Percentiles rank a stretch among this genome's conserved stretches.
Conservation (phyloP, 2,888 invertebrate species). For the Drosophila glabriapex region DNA sequence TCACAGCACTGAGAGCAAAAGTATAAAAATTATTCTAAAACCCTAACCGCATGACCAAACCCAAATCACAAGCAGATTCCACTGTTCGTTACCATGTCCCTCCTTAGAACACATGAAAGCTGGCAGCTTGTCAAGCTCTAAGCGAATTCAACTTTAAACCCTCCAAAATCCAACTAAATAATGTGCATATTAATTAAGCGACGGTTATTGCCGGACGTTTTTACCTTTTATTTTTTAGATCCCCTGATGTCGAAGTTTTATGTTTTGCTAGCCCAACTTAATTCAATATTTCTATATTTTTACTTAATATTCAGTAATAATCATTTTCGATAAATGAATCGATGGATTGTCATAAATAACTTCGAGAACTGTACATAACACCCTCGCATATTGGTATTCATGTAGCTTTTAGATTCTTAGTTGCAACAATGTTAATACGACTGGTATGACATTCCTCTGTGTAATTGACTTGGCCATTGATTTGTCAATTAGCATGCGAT, state of each 20-base stretch:
- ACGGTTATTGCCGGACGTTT: neutral
- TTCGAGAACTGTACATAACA: neutral
- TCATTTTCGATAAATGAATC: neutral
- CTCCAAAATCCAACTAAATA: slow-evolving; percentile 29
- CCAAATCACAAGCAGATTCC: neutral
- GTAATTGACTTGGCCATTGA: slow-evolving; percentile 23
- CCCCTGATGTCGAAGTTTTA: neutral
- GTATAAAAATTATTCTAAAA: slow-evolving; percentile 25
- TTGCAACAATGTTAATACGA: neutral
- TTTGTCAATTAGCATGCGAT: slow-evolving; percentile 31
- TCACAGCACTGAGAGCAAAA: slow-evolving; percentile 32
- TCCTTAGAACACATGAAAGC: slow-evolving; percentile 8
- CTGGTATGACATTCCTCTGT: slow-evolving; percentile 3
- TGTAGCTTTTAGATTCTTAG: neutral
- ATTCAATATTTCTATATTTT: neutral
- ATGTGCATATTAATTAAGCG: slow-evolving; percentile 45
- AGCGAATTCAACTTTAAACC: slow-evolving; percentile 21
- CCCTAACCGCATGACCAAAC: slow-evolving; percentile 33
- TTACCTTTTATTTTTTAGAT: neutral
- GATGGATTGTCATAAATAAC: neutral
- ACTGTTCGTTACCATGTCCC: neutral
- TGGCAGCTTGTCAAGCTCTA: slow-evolving; percentile 8
- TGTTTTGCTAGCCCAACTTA: neutral
- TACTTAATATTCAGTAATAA: neutral
- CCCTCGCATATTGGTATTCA: slow-evolving; percentile 1